Base-by-base conservation (phyloP, 2,113 vertebrate species). In the Phaethon lepturus region DNA sequence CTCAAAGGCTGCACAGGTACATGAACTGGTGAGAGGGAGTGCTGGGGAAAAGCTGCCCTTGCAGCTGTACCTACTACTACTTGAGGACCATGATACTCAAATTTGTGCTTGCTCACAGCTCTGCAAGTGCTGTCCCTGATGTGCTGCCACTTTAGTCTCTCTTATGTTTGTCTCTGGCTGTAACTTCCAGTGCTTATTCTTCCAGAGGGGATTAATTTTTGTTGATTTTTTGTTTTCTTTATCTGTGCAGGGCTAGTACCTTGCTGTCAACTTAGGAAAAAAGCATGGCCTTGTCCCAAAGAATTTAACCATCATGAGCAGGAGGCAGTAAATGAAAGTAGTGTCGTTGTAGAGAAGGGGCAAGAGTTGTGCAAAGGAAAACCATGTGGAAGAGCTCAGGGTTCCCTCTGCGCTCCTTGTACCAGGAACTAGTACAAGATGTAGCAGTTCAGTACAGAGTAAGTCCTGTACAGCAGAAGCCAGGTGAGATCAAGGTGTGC, bases 1-100 rank as follows among this genome's bases (percentile, higher is more conserved):
- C 58, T 78, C 17, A 3, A 19, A 11, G 0, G 4, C 19, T 5
- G 28, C 4, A 0, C 5, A 33, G 71, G 42, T 15, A 49, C 9
- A 0, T 12, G 40, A 42, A 31, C 31, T 23, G 31, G 15, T 7
- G 14, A 20, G 49, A 10, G 18, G 29, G 15, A 28, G 40, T 1
- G 9, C 29, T 16, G 50, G 45, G 23, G n/a, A 19, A 49, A 15
- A 19, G 66, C 66, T 44, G 49, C 58, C 73, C 35, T 8, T 15
- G 26, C 17, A 15, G 58, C 79, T n/a, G 28, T 16, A 49, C 45
- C 79, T 58, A n/a, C 63, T 35, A 9, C 1, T n/a, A n/a, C 3
- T 3, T 28, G 31, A 8, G 28, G 20, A 52, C 38, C 8, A 0
- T 2, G 7, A 24, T n/a, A 60, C 14, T 52, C 53, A 10, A 29